Evolutionary conservation across 2,888 invertebrate species (phyloP), one percentile per base, ranked within the genome.

Genomic region (Xanthia icteritia): DNA sequence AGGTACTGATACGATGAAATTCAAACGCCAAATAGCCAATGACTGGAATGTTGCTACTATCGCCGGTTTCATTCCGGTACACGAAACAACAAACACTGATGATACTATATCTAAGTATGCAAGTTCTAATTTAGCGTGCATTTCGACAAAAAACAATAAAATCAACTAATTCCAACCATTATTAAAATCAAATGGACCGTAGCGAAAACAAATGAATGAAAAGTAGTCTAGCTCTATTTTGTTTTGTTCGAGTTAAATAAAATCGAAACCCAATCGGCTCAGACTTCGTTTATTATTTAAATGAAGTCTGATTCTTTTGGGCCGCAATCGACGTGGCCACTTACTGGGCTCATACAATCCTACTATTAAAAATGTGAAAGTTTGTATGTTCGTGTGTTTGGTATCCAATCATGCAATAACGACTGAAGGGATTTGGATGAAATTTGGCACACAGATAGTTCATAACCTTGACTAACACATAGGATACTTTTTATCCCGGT

Each of bases 11-110:
- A 58, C 63, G 67, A 58, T 51, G 76, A 68, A 68, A 58, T 82
- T 82, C 66, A 76, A 82, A 56, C 36, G 27, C 51, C 61, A 68
- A 83, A 81, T 67, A 73, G 60, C 31, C 54, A 63, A 84, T 79
- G 48, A 42, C 54, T 65, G 71, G 74, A 82, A 80, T 82, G 74
- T 51, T 64, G 65, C 60, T 63, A 69, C 84, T 69, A 58, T 60
- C 63, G 11, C 9, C 48, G n/a, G n/a, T 72, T 69, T 72, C 42
- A 73, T 69, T 72, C 54, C 72, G 15, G n/a, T 71, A 63, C 39
- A 68, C 23, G 31, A 54, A 68, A 39, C 69, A 61, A 36, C 36
- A 73, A 73, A 73, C 72, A 73, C 42, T 58, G n/a, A 48, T 65
- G 64, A 45, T 45, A 31, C n/a, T 77, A 56, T 31, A 27, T 42